Base-by-base conservation (phyloP, 2,888 invertebrate genomes). In the Euspilapteryx auroguttella region DNA sequence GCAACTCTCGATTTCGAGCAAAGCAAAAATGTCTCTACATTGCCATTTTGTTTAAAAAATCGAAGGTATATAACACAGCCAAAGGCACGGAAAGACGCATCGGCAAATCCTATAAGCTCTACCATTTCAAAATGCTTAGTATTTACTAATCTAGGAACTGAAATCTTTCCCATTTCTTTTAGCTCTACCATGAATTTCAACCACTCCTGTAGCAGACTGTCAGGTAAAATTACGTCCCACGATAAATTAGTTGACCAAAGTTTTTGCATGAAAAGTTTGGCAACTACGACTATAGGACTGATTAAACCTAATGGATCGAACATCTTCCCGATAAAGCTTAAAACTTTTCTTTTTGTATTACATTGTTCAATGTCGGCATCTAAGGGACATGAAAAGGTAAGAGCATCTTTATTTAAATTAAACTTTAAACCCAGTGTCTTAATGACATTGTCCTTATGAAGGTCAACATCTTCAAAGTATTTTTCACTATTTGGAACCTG, bases 261-360 rank as follows among this genome's bases (percentile, higher is more conserved):
- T 11, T 23, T 11, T 10, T 23, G 23, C 23, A 23, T 23, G 10
- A 23, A 10, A 6, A 23, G 7, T 11, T 23, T 23, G 8, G 23
- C 23, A 6, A 8, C 10, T 10, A 23, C 23, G 11, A 23, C 11
- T 6, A 23, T n/a, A 11, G 23, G 23, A 10, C 23, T 11, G 7
- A 23, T 23, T 11, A 23, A n/a, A 23, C 23, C 23, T 10, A 23
- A 11, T 6, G 23, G 23, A 23, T 23, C 7, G 11, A 23, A 23
- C n/a, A 23, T 23, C 23, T 10, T 23, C 6, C 23, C 23, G 6
- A 23, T 23, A 11, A 23, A 23, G 10, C 23, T 23, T 23, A 23
- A 23, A 8, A 23, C 11, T 4, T 23, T 10, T 10, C 23, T 23
- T 11, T 23, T 23, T 5, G 23, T 23, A 11, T 23, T 3, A 6